A percentile compares a stretch with the other conserved stretches of the same genome.
Conservation (phyloP, 2,113 vertebrate genomes). For the Rana temporaria region DNA sequence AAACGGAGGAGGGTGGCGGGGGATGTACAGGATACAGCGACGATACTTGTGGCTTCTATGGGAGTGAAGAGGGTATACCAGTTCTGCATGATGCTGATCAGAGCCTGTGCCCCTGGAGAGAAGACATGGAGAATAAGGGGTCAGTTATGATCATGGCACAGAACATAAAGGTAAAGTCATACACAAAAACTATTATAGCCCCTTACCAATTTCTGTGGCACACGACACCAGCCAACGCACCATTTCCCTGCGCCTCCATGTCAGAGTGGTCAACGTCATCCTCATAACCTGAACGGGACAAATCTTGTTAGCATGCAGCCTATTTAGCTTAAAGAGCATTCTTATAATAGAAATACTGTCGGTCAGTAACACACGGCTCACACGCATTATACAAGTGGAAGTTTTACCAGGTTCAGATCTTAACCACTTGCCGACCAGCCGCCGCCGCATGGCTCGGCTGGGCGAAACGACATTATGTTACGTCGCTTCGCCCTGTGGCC, state of each 20-base stretch:
- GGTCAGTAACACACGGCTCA: too few species aligned
- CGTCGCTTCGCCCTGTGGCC: too few species aligned
- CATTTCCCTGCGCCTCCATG: slow-evolving; percentile 71
- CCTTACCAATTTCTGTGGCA: slow-evolving; percentile 71
- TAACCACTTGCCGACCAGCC: too few species aligned
- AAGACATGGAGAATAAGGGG: not conserved
- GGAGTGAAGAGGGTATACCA: slow-evolving; percentile 73
- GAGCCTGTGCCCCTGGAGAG: slow-evolving; percentile 63
- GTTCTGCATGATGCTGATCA: slow-evolving; percentile 72
- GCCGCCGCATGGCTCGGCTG: too few species aligned
- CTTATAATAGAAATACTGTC: too few species aligned
- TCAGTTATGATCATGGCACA: too few species aligned
- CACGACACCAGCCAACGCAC: slow-evolving; percentile 72
- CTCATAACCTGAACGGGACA: slow-evolving; percentile 65
- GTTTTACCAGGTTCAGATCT: too few species aligned
- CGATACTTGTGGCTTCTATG: slow-evolving; percentile 70
- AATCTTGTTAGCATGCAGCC: too few species aligned
- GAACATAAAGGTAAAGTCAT: too few species aligned
- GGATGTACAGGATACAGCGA: slow-evolving; percentile 67
- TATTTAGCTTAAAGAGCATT: too few species aligned
- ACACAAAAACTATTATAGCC: not conserved
- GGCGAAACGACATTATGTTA: too few species aligned
- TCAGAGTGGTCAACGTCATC: slow-evolving; percentile 70
- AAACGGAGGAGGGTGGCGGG: slow-evolving; percentile 68
- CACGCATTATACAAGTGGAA: too few species aligned